A percentile compares a stretch with the other conserved stretches of the same genome.
phyloP scores from a whole-genome alignment of 2,888 invertebrate genomes.

The Geotrupes spiniger region DNA sequence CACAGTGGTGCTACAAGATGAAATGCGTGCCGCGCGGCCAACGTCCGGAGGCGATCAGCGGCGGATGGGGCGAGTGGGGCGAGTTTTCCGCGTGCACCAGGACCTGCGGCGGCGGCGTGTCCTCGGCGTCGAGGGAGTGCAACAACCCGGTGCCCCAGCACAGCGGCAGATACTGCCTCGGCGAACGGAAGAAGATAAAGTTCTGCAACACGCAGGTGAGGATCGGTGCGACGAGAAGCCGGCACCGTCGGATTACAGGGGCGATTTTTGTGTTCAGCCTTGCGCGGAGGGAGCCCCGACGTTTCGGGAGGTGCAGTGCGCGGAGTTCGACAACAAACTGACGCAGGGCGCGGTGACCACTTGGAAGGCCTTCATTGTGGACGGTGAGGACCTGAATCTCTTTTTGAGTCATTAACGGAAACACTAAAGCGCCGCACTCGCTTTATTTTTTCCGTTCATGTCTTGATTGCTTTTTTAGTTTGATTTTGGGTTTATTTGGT shows the following conservation, averaged over 20 bases:
- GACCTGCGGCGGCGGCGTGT: slow-evolving; percentile 64
- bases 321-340: slow-evolving; percentile 49
- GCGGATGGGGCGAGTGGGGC: slow-evolving; percentile 66
- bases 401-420: too few relatives aligned
- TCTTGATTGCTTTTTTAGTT: too few relatives aligned
- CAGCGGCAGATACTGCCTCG: slow-evolving; percentile 63
- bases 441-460: too few relatives aligned
- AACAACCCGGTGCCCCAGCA: slow-evolving; percentile 62
- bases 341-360: slow-evolving; percentile 50
- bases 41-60: slow-evolving; percentile 60
- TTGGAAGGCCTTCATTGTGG: slow-evolving; percentile 51
- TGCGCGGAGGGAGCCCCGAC: slow-evolving; percentile 49
- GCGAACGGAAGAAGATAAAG: slow-evolving; percentile 59
- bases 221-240: slow-evolving; percentile 2
- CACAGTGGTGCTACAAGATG: slow-evolving; percentile 64
- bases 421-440: too few relatives aligned
- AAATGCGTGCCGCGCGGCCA: slow-evolving; percentile 62
- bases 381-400: too few relatives aligned
- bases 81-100: slow-evolving; percentile 59
- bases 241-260: neutral
- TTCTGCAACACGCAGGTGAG: slow-evolving; percentile 59
- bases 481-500: too few relatives aligned
- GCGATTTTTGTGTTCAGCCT: slow-evolving; percentile 33
- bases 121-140: slow-evolving; percentile 58
- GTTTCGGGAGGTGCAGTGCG: slow-evolving; percentile 54